Conservation (phyloP, 2,888 invertebrate species). For the Adela reaumurella region DNA sequence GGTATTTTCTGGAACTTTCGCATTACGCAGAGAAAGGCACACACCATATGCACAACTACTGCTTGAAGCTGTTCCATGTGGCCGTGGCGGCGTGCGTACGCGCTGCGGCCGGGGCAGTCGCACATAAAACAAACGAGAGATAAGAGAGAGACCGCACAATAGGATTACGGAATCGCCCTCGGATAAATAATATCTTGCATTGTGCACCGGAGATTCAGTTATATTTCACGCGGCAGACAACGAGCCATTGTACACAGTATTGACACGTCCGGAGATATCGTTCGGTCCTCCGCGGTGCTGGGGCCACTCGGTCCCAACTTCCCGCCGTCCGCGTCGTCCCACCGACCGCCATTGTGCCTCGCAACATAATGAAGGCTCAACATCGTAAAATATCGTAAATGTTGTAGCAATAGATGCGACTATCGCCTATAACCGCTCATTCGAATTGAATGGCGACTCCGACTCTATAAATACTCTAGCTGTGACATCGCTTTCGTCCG, state of each 20-base stretch:
- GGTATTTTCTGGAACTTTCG: no score
- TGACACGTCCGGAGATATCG: not conserved
- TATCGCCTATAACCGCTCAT: not conserved
- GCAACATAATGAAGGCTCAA: not conserved
- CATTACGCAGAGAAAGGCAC: no score
- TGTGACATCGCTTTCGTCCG: no score
- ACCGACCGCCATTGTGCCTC: no score
- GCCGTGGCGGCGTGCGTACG: no score
- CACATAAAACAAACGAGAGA: not conserved
- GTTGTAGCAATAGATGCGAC: not conserved
- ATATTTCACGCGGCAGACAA: not conserved
- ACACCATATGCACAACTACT: no score
- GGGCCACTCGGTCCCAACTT: no score
- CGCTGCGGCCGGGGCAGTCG: no score
- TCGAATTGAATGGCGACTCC: not conserved
- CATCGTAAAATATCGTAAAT: not conserved
- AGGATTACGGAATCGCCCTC: not conserved
- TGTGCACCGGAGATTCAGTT: not conserved
- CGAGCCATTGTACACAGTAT: not conserved
- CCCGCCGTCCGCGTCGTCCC: no score
- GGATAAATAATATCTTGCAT: not conserved
- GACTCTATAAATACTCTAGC: no score
- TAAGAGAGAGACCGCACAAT: not conserved
- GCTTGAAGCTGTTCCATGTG: no score
- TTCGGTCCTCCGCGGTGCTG: no score